Percentiles rank a stretch among this genome's conserved stretches.
These are phyloP conservation scores for Steinernema khuongi DNA, from an alignment of 1,140 invertebrate genomes.

Conservation along the genomic window DNA sequence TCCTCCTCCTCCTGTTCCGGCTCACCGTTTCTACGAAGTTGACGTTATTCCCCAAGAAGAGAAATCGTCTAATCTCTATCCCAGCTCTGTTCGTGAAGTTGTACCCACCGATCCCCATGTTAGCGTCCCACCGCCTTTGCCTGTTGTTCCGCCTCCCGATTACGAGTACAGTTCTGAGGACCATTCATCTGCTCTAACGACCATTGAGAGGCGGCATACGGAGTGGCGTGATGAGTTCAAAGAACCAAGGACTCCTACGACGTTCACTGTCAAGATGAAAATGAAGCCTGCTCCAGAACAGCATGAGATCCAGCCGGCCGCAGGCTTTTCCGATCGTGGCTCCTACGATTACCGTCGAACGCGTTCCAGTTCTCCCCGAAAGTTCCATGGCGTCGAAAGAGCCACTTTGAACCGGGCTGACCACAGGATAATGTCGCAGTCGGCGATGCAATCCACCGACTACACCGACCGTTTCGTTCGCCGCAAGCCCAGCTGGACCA, in stretches of 20 bases:
- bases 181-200: neutral
- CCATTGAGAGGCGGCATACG: neutral
- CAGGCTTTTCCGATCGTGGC: neutral
- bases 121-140: neutral
- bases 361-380: neutral
- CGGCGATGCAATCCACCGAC: neutral
- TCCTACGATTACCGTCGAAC: neutral
- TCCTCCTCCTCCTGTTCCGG: no score
- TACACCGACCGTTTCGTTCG: conserved; percentile 5
- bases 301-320: neutral
- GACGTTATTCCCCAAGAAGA: no score
- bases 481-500: neutral
- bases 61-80: neutral
- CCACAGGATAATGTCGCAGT: conserved; percentile 5
- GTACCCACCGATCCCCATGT: no score
- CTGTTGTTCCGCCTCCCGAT: neutral
- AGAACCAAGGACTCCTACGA: neutral
- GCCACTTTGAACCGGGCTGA: neutral
- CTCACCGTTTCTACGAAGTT: no score
- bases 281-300: neutral
- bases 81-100: neutral
- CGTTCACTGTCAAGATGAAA: neutral
- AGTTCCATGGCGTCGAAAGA: conserved; percentile 5
- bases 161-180: conserved; percentile 2
- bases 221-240: neutral